These are phyloP conservation scores for Rhopalosiphum maidis DNA, from an alignment of 1,140 invertebrate species.

Conservation along the genomic window DNA sequence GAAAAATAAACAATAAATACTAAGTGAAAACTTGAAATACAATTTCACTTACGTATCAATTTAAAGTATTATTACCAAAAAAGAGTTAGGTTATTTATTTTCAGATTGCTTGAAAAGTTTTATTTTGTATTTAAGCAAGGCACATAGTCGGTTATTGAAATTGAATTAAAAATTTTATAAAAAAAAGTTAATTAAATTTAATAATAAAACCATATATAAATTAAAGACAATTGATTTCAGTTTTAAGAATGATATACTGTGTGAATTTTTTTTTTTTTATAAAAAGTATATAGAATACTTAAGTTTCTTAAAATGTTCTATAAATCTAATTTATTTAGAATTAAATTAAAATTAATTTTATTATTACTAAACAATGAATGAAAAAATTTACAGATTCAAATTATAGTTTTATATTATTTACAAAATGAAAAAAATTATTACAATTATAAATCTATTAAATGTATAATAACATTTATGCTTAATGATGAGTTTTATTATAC, in stretches of 20 bases:
- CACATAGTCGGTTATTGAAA: not conserved
- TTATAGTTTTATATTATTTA: not conserved
- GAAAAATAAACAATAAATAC: too few relatives aligned
- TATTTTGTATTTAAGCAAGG: not conserved
- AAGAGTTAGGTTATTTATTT: too few relatives aligned
- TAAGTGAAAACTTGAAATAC: too few relatives aligned
- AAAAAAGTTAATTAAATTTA: not conserved
- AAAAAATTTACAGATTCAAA: constrained; percentile 20
- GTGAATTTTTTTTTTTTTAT: not conserved
- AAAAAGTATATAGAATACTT: not conserved
- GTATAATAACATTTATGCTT: not conserved
- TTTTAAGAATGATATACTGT: not conserved
- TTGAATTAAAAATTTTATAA: not conserved
- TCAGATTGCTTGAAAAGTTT: too few relatives aligned
- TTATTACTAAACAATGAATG: not conserved
- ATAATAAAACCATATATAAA: not conserved
- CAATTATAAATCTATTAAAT: not conserved
- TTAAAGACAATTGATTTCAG: not conserved
- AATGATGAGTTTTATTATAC: not conserved
- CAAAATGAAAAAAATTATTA: constrained; percentile 29
- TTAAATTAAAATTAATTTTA: not conserved
- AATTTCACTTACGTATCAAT: too few relatives aligned
- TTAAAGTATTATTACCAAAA: too few relatives aligned
- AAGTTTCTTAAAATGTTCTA: not conserved
- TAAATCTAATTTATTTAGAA: not conserved